Evolutionary conservation across 1,140 invertebrate species (phyloP).

Genomic region (Orchesella cincta): DNA sequence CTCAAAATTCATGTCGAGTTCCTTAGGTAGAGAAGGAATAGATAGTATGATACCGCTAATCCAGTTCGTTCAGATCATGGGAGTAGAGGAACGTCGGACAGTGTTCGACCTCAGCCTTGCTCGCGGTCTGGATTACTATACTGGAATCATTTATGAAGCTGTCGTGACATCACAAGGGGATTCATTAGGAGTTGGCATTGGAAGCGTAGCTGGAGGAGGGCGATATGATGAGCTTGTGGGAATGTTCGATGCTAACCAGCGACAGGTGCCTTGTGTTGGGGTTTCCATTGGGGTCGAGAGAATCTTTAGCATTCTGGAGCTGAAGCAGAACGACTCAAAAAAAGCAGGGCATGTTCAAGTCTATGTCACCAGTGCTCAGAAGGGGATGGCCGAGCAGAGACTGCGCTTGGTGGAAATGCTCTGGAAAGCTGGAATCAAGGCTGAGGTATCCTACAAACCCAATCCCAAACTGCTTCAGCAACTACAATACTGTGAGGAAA

Average conservation of each 20-base stretch:
- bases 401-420: constrained; percentile 81
- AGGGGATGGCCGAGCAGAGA: constrained; percentile 85
- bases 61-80: constrained; percentile 80
- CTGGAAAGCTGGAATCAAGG: constrained; percentile 86
- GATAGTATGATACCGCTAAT: constrained; percentile 81
- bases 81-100: constrained; percentile 71
- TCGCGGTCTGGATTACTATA: constrained; percentile 98
- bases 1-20: constrained; percentile 35
- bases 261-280: constrained; percentile 94
- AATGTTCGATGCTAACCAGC: constrained; percentile 91
- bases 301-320: constrained; percentile 90
- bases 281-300: constrained; percentile 96
- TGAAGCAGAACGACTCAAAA: constrained; percentile 59
- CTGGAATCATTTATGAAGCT: constrained; percentile 97
- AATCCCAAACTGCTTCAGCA: constrained; percentile 92
- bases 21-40: constrained; percentile 62
- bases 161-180: constrained; percentile 64
- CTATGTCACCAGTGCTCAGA: constrained; percentile 92
- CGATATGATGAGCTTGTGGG: constrained; percentile 97
- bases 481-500: constrained; percentile 92
- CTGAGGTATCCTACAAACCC: constrained; percentile 91
- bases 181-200: constrained; percentile 73
- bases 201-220: constrained; percentile 96
- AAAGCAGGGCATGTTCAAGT: constrained; percentile 87
- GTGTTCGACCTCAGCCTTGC: constrained; percentile 94